phyloP scores from a whole-genome alignment of 2,888 invertebrate species.

The Ptychoptera contaminata region DNA sequence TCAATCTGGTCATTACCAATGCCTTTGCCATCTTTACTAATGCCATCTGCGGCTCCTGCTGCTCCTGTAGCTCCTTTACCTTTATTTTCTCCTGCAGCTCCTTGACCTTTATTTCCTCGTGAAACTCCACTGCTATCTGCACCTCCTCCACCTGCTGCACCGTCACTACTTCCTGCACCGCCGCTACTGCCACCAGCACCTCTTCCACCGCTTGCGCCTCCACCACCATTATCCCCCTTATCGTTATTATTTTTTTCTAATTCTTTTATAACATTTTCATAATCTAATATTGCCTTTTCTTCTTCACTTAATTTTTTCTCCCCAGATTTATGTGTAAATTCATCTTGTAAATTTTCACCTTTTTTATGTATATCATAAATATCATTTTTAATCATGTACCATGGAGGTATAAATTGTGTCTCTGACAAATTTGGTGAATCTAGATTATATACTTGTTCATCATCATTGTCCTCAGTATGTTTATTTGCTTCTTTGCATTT shows the following conservation, averaged over 20 bases:
- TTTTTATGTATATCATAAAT: no score
- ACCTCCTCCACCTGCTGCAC: constrained; percentile 4
- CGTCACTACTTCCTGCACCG: neutral
- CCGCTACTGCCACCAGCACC: neutral
- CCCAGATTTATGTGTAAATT: constrained; percentile 9
- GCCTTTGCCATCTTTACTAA: neutral
- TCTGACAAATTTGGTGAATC: constrained; percentile 14
- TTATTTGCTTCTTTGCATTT: constrained; percentile 3
- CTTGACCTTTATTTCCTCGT: constrained; percentile 1
- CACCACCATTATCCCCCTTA: neutral
- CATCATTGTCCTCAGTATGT: constrained; percentile 4
- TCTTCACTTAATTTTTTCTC: constrained; percentile 9
- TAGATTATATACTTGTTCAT: constrained; percentile 7
- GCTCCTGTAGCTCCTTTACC: neutral
- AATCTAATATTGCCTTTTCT: neutral
- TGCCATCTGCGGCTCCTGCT: neutral
- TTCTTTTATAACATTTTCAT: neutral
- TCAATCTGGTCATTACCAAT: neutral
- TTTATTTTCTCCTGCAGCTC: neutral
- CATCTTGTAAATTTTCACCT: no score
- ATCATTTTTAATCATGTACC: constrained; percentile 6
- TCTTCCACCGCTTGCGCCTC: neutral
- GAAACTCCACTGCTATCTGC: no score
- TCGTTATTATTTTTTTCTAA: neutral
- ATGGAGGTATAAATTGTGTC: constrained; percentile 8